Conservation (phyloP, 2,797 vertebrate species). For the Anolis apletophallus region DNA sequence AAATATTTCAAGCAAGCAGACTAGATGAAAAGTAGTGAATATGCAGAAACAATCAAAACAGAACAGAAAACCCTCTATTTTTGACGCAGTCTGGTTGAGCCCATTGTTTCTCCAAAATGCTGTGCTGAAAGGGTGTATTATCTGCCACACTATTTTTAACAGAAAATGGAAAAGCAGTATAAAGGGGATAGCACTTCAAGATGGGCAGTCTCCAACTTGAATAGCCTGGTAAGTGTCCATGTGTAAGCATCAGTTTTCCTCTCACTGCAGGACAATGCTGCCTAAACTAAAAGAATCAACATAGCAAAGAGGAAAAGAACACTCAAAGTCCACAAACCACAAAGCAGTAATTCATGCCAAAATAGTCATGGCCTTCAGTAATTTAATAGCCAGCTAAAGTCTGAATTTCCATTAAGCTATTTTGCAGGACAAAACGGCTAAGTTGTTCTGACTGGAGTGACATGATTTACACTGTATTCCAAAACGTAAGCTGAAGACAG, state of each 20-base stretch:
- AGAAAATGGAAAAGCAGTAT: not conserved
- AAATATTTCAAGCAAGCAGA: too few species aligned
- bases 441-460: not conserved
- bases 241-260: not conserved
- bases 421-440: not conserved
- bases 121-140: not conserved
- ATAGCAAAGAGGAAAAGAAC: not conserved
- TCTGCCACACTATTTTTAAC: not conserved
- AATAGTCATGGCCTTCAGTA: not conserved
- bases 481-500: not conserved
- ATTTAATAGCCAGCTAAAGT: not conserved
- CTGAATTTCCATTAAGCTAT: not conserved
- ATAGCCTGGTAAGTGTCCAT: not conserved
- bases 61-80: not conserved
- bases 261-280: not conserved
- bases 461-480: not conserved
- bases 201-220: not conserved
- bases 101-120: not conserved
- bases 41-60: too few species aligned
- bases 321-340: not conserved
- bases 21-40: too few species aligned
- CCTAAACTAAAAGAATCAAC: not conserved
- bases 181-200: not conserved
- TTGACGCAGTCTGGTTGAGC: too few species aligned
- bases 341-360: not conserved